Percentiles rank a stretch among this genome's conserved stretches.
Evolutionary conservation across 2,797 vertebrate species (phyloP).

Genomic region (Protosalanx chinensis): DNA sequence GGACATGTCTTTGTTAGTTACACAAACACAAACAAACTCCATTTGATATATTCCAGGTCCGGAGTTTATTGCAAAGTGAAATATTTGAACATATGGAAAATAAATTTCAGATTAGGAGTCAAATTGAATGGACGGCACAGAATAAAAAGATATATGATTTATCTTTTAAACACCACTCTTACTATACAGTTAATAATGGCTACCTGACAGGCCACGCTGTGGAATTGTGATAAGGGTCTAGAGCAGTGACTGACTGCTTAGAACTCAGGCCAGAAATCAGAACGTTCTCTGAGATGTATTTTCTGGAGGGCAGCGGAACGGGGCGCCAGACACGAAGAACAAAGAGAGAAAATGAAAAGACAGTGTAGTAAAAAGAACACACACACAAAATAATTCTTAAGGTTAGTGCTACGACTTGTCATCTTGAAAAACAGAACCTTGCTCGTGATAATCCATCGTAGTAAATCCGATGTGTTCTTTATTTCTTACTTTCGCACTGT

Average conservation of each 20-base stretch:
- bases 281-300: conserved; percentile 73
- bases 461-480: neutral
- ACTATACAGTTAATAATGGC: neutral
- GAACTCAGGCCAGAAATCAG: conserved; percentile 45
- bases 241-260: conserved; percentile 40
- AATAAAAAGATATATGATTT: neutral
- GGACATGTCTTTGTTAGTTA: neutral
- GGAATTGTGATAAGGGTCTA: conserved; percentile 26
- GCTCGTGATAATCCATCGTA: neutral
- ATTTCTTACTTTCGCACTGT: conserved; percentile 84
- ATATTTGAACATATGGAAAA: neutral
- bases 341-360: conserved; percentile 12
- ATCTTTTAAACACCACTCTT: neutral
- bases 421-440: neutral
- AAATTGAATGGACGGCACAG: neutral
- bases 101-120: neutral
- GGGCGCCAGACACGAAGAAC: conserved; percentile 44
- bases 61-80: conserved; percentile 7
- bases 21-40: conserved; percentile 8
- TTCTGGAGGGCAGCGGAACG: conserved; percentile 67
- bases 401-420: neutral
- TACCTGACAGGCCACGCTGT: neutral
- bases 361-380: neutral
- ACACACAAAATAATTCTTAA: neutral
- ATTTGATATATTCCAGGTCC: neutral